Evolutionary conservation across 92 coral and sea anemone genomes (phyloP), one percentile per base, ranked within the genome.

Genomic region (Epizoanthus illoricatus): DNA sequence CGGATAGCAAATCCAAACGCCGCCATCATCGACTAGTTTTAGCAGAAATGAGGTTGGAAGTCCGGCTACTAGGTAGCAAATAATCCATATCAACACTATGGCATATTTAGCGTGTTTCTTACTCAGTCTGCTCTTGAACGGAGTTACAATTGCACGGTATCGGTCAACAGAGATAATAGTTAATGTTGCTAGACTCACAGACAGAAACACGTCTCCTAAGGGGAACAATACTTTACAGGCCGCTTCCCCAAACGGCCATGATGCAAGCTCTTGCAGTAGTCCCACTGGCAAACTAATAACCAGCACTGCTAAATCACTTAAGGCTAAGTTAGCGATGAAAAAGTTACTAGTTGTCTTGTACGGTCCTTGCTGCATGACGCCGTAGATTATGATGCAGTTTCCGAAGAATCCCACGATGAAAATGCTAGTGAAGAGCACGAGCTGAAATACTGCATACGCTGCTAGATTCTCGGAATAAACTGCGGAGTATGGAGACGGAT

Each of bases 231-330:
- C 91, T 86, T 94, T 94, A 33, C 99, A 97, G 2, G 98, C 91
- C n/a, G 93, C 63, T 42, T 97, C 99, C 2, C 99, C 99, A 42
- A 97, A 97, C 52, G 98, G 99, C 99, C 99, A 97, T 3, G 99
- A 97, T 0, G 97, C 94, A 49, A 97, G 90, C 56, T 97, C 95
- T 67, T 89, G 94, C 36, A 97, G 72, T 12, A 97, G 79, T 0
- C 93, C 94, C 23, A 94, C 91, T 0, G 99, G 99, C 10, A 97
- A 85, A 33, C 98, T 94, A 12, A 97, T 90, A 23, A 97, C 94
- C 2, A 97, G 59, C 7, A 97, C 97, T 17, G 99, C 99, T 45
- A 97, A 81, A 59, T 97, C 99, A 18, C 93, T 89, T 19, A 97
- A 80, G 20, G 99, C 99, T 9, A 97, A 76, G 76, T 97, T 97